These are phyloP conservation scores for Casuarius casuarius DNA, from an alignment of 2,113 vertebrate species.

Conservation along the genomic window DNA sequence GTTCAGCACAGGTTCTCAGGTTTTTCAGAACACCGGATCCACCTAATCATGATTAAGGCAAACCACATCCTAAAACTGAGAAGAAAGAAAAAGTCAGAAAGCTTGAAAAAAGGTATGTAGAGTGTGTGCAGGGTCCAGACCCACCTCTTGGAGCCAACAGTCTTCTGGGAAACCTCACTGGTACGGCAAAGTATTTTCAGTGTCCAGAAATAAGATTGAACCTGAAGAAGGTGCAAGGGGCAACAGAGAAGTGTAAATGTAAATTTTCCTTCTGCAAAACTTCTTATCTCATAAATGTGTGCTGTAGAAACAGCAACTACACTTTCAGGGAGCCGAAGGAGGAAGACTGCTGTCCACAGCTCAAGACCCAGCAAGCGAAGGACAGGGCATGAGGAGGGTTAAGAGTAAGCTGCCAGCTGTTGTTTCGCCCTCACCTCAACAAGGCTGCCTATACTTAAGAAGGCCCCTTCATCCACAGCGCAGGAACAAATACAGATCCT, in stretches of 20 bases:
- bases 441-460: not conserved
- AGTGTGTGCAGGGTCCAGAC: not conserved
- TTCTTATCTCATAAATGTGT: not conserved
- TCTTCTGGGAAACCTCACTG: not conserved
- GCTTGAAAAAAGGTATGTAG: not conserved
- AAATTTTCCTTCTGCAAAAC: not conserved
- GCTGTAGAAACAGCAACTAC: not conserved
- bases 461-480: not conserved
- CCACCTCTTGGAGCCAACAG: not conserved
- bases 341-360: not conserved
- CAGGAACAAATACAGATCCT: not conserved
- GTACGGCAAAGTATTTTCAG: not conserved
- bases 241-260: not conserved
- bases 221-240: not conserved
- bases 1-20: not conserved
- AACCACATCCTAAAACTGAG: slow-evolving; percentile 41
- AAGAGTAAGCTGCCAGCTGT: not conserved
- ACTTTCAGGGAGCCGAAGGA: not conserved
- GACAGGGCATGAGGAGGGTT: not conserved
- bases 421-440: not conserved
- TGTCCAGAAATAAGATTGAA: not conserved
- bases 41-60: not conserved
- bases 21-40: not conserved
- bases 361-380: not conserved
- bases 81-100: not conserved